These are phyloP conservation scores for Erythrocercus mccallii DNA, from an alignment of 2,113 vertebrate genomes.

Conservation along the genomic window DNA sequence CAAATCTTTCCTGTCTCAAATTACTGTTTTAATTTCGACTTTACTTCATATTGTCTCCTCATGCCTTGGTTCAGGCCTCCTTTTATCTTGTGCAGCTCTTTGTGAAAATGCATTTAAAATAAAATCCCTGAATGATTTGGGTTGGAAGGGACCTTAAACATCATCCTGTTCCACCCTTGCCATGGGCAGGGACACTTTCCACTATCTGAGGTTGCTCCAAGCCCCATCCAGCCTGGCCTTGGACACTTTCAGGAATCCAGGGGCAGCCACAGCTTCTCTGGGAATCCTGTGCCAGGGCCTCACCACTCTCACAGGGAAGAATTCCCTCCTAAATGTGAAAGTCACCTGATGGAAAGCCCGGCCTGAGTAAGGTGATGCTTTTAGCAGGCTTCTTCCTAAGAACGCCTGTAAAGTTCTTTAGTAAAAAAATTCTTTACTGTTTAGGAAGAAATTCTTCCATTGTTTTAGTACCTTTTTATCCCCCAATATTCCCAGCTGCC, in stretches of 20 bases:
- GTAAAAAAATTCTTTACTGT: neutral
- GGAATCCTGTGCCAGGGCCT: neutral
- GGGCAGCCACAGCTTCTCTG: neutral
- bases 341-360: neutral
- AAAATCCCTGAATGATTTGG: neutral
- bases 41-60: neutral
- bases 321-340: neutral
- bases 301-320: rapidly evolving
- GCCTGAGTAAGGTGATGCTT: neutral
- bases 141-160: neutral
- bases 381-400: neutral
- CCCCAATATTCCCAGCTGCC: neutral
- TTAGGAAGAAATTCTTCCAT: neutral
- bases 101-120: neutral
- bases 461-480: neutral
- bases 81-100: neutral
- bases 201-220: neutral
- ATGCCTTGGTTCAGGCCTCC: neutral
- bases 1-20: neutral
- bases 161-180: neutral
- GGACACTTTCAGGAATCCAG: neutral
- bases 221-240: rapidly evolving
- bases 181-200: neutral
- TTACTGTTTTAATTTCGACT: neutral
- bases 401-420: neutral